Base-by-base conservation (phyloP, 2,888 invertebrate species). In the Horisme vitalbata region DNA sequence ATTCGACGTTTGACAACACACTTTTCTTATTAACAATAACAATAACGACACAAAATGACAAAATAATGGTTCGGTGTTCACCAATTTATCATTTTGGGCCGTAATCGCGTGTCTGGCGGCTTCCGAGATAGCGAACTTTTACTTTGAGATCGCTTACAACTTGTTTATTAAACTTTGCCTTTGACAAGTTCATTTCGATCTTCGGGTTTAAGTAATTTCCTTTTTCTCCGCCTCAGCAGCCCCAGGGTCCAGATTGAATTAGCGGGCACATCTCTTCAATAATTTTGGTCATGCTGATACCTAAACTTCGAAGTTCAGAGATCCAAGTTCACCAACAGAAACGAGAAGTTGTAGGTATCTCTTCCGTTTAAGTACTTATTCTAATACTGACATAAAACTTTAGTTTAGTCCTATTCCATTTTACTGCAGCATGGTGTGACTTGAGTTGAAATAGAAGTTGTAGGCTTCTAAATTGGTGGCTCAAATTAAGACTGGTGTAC, bases 61-160 rank as follows among this genome's bases (percentile, higher is more conserved):
- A 47, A 37, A 41, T 41, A 47, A 41, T 47, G 41, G 41, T 24
- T 37, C 23, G 28, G 21, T 28, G 32, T 37, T 41, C 41, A 37
- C 27, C 38, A 38, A 48, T 48, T 48, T 48, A 48, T 48, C 48
- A 48, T 48, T 37, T 41, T 13, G 33, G 41, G 8, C 28, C 26
- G 48, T 48, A 43, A 48, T 48, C 43, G 34, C 43, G 20, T 34
- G 48, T 47, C 43, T 48, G 43, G 37, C 33, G 69, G 68, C 65
- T 79, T 74, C 63, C 65, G 59, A 63, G 67, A 64, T 68, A 70
- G 69, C 65, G 54, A 79, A 83, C 71, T 81, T 83, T 76, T 72
- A 77, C 49, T 79, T 76, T 67, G 68, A 67, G 62, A 61, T 63
- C 66, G 63, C 68, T 67, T 61, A 59, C 64, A 68, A 65, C 63